Conservation (phyloP, 2,797 vertebrate genomes). For the Lepidocolaptes lacrymiger region DNA sequence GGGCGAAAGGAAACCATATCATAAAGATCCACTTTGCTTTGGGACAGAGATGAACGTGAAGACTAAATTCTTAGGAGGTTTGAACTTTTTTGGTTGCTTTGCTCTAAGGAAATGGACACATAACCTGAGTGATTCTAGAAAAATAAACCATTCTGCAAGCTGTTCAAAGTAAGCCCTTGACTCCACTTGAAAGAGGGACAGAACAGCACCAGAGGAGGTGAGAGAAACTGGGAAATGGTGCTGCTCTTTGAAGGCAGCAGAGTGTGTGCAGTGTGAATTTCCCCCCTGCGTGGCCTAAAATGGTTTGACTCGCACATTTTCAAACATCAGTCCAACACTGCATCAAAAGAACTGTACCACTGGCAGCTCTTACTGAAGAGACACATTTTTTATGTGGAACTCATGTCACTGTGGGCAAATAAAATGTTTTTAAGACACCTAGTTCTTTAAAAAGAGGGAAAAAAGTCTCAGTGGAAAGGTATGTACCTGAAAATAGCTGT, state of each 20-base stretch:
- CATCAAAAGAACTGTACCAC: not conserved
- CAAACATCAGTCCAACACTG: not conserved
- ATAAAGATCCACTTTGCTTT: not conserved
- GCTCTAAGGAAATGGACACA: fast-evolving
- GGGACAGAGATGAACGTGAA: not conserved
- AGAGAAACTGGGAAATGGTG: not conserved
- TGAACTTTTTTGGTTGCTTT: not conserved
- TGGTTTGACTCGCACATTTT: not conserved
- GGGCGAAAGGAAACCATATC: not conserved
- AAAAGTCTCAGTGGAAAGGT: not conserved
- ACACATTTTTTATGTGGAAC: not conserved
- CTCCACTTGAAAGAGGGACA: not conserved
- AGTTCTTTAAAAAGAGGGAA: not conserved
- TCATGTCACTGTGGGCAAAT: not conserved
- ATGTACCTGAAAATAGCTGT: not conserved
- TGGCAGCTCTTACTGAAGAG: not conserved
- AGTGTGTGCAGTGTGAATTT: not conserved
- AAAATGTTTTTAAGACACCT: not conserved
- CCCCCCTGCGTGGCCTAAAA: not conserved
- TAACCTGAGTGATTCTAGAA: not conserved
- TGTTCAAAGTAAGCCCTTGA: not conserved
- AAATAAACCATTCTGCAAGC: not conserved
- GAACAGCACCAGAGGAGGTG: not conserved
- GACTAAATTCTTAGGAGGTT: not conserved
- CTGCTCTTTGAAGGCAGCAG: not conserved